Conservation (phyloP, 2,797 vertebrate species). For the Gambelia wislizenii region DNA sequence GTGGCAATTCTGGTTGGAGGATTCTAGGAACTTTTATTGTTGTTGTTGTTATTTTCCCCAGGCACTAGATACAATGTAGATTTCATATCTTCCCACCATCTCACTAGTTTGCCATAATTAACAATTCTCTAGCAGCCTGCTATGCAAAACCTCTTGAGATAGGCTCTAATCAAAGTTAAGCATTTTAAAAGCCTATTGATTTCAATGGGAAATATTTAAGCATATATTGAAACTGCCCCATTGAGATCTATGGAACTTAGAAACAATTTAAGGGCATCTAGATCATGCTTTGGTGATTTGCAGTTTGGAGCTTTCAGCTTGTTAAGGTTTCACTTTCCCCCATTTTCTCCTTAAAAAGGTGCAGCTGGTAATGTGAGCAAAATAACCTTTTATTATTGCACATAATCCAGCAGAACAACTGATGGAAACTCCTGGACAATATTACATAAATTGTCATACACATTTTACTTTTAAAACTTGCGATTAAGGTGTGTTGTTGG, state of each 20-base stretch:
- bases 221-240: neutral
- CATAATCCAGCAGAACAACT: constrained; percentile 75
- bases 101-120: neutral
- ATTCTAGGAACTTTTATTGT: too few relatives aligned
- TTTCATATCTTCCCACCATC: neutral
- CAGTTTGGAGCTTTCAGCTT: neutral
- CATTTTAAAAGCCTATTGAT: neutral
- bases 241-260: neutral
- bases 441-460: constrained; percentile 66
- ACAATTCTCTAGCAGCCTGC: neutral
- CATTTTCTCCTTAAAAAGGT: constrained; percentile 30
- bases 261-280: neutral
- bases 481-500: constrained; percentile 67
- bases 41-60: too few relatives aligned
- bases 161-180: neutral
- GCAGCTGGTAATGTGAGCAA: constrained; percentile 67
- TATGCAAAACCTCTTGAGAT: neutral
- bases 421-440: constrained; percentile 69
- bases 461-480: constrained; percentile 67
- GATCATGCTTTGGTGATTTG: neutral
- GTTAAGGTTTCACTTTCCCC: neutral
- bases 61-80: too few relatives aligned
- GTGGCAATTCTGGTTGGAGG: too few relatives aligned
- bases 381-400: constrained; percentile 79
- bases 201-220: neutral